These are phyloP conservation scores for Oreochromis niloticus DNA, from an alignment of 2,113 vertebrate species.

Conservation along the genomic window DNA sequence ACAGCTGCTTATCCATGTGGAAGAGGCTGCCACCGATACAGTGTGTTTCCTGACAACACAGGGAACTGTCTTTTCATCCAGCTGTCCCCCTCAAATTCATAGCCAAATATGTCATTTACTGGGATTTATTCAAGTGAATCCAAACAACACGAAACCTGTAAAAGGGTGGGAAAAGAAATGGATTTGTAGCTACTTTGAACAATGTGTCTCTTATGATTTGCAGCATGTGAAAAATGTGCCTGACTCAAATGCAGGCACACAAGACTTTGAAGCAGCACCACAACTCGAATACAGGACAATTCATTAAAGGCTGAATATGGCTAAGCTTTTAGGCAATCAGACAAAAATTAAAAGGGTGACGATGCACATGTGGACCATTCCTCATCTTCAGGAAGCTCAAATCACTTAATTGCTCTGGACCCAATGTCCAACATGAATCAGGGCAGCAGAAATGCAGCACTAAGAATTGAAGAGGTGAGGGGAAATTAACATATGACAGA, in stretches of 20 bases:
- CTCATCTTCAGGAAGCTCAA: conserved; percentile 26
- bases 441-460: conserved; percentile 10
- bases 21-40: conserved; percentile 37
- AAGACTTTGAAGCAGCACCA: neutral
- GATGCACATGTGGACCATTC: conserved; percentile 34
- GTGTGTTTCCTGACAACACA: conserved; percentile 40
- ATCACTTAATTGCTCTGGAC: conserved; percentile 54
- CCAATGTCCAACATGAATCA: conserved; percentile 38
- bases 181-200: conserved; percentile 1
- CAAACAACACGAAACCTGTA: conserved; percentile 29
- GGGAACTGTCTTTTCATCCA: conserved; percentile 34
- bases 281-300: conserved; percentile 8
- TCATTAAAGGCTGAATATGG: conserved; percentile 16
- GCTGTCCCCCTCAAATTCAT: conserved; percentile 22
- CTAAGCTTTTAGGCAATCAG: conserved; percentile 21
- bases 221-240: neutral
- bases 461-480: conserved; percentile 36
- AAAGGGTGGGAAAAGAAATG: neutral
- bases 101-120: conserved; percentile 43
- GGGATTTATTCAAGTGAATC: conserved; percentile 31
- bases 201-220: neutral
- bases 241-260: neutral
- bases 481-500: conserved; percentile 53
- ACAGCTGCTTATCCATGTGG: conserved; percentile 47
- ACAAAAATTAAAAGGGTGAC: conserved; percentile 40